These are phyloP conservation scores for Tiliqua scincoides DNA, from an alignment of 2,113 vertebrate species.

Conservation along the genomic window DNA sequence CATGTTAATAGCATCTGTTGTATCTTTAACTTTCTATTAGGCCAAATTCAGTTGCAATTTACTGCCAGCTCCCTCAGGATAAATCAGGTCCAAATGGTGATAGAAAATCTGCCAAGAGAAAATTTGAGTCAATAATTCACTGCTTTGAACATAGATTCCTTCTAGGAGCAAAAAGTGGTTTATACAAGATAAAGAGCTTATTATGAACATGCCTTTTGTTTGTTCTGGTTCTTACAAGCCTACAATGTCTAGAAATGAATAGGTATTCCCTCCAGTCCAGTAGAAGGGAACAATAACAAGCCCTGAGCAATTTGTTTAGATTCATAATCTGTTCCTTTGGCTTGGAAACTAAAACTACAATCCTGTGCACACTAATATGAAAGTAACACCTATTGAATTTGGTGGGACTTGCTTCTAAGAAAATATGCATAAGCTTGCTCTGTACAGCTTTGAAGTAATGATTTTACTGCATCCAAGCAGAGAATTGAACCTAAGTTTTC, in stretches of 20 bases:
- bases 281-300: not conserved
- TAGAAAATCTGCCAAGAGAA: slow-evolving; percentile 4
- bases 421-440: too few species aligned
- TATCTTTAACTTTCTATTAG: not conserved
- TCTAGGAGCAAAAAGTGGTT: not conserved
- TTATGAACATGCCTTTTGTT: not conserved
- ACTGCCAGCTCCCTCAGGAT: not conserved
- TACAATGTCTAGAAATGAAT: not conserved
- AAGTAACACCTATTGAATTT: too few species aligned
- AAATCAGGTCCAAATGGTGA: not conserved
- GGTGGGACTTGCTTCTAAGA: too few species aligned
- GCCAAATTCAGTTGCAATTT: not conserved
- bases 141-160: not conserved
- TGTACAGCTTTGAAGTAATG: not conserved
- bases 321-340: not conserved
- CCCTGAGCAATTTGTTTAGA: not conserved
- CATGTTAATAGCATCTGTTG: slow-evolving; percentile 2
- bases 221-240: not conserved
- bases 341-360: not conserved
- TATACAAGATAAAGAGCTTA: not conserved
- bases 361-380: too few species aligned
- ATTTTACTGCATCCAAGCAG: not conserved
- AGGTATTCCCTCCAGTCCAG: not conserved
- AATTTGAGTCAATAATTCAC: not conserved
- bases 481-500: not conserved